Percentiles rank a stretch among this genome's conserved stretches.
Evolutionary conservation across 2,888 invertebrate genomes (phyloP).

Genomic region (Parnassius glacialis): DNA sequence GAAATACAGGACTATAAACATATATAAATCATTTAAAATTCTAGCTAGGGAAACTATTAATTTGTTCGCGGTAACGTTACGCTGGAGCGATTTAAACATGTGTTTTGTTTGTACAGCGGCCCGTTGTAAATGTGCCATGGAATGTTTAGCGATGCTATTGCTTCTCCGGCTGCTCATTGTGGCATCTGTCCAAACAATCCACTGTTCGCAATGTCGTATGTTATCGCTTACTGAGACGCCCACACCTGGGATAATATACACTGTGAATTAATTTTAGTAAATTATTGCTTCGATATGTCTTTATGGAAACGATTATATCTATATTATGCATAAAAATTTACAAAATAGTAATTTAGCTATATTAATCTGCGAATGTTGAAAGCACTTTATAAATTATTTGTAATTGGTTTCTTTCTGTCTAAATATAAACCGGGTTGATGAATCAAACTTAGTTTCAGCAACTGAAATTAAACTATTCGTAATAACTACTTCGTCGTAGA

Average conservation of each 20-base stretch:
- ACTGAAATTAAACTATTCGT: no score
- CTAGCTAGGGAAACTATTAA: conserved; percentile 43
- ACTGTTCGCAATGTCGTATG: conserved; percentile 28
- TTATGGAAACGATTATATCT: no score
- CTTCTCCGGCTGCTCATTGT: conserved; percentile 34
- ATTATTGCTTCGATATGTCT: neutral
- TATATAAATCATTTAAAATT: conserved; percentile 23
- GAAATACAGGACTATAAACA: conserved; percentile 3
- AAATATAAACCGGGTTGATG: no score
- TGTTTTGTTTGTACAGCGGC: conserved; percentile 60
- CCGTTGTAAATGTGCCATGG: conserved; percentile 52
- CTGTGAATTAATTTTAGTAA: neutral
- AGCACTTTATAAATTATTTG: no score
- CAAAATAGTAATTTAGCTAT: no score
- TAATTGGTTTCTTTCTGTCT: no score
- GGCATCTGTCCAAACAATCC: conserved; percentile 50
- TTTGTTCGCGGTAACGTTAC: conserved; percentile 48
- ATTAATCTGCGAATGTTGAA: no score
- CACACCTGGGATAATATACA: neutral
- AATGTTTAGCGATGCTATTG: conserved; percentile 38
- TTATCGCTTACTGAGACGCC: conserved; percentile 25
- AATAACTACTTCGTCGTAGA: no score
- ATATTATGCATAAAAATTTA: no score
- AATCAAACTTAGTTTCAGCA: no score
- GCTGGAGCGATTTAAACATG: conserved; percentile 57